Evolutionary conservation across 2,888 invertebrate genomes (phyloP).

Genomic region (Crepidodera aurea): DNA sequence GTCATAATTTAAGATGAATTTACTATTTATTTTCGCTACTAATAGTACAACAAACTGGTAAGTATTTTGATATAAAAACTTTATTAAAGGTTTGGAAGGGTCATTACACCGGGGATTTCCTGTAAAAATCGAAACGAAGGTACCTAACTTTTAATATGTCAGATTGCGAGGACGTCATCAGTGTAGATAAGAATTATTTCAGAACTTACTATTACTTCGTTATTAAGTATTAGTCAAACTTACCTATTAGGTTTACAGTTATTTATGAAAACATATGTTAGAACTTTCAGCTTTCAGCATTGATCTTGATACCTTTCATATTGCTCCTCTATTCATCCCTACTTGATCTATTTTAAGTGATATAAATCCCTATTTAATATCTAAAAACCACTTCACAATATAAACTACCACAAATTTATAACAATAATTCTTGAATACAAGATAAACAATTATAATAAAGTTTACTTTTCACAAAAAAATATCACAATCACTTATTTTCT

Average conservation of each 20-base stretch:
- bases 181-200: not conserved
- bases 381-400: not conserved
- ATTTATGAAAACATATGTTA: slow-evolving; percentile 39
- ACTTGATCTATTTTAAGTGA: slow-evolving; percentile 7
- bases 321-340: slow-evolving; percentile 22
- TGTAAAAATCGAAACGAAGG: not conserved
- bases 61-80: too few relatives aligned
- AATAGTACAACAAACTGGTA: not conserved
- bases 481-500: slow-evolving; percentile 26
- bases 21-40: not conserved
- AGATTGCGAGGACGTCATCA: slow-evolving; percentile 13
- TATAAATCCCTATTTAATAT: not conserved
- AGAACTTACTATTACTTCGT: not conserved
- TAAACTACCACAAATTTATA: slow-evolving; percentile 14
- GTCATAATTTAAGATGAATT: too few relatives aligned
- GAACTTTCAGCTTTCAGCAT: slow-evolving; percentile 38
- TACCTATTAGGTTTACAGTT: slow-evolving; percentile 30
- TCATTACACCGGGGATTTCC: not conserved
- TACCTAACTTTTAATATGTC: slow-evolving; percentile 1
- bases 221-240: slow-evolving; percentile 1
- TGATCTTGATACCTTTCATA: slow-evolving; percentile 41
- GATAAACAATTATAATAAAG: slow-evolving; percentile 13
- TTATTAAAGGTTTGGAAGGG: not conserved
- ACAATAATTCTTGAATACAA: slow-evolving; percentile 11
- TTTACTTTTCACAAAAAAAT: slow-evolving; percentile 22